Evolutionary conservation across 2,888 invertebrate genomes (phyloP), one percentile per base, ranked within the genome.

Genomic region (Stenchaetothrips biformis): DNA sequence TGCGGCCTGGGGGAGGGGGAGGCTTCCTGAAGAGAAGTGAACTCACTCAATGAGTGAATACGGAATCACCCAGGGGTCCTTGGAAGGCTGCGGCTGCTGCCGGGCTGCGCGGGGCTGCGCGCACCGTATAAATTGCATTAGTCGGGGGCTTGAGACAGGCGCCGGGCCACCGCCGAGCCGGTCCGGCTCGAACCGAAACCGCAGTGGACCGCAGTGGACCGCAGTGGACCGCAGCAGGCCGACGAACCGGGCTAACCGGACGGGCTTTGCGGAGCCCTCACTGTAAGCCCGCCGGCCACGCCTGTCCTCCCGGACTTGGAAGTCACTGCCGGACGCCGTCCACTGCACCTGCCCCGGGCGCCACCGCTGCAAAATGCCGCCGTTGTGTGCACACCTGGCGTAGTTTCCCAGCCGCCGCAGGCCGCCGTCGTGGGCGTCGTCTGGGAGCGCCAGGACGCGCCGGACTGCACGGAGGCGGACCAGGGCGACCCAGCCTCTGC

Each of bases 81-180:
- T 4, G 21, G 67, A 9, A 8, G 67, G 67, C n/a, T 67, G 67
- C 8, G 37, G 37, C 37, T 37, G 37, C 37, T 18, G 67, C 21
- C 21, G 67, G 2, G 8, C 9, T 21, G 67, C 25, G 8, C 67
- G 25, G 21, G 21, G 67, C 37, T 37, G 21, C 67, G 67, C 67
- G 21, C 67, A n/a, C 67, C 21, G 67, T 74, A 74, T 74, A 74
- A 74, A 74, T 74, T 74, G 25, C 67, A 74, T 74, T 74, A 74
- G 67, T 74, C 67, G 21, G 67, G 11, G 25, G 25, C 21, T 25
- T 25, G 25, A 74, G 67, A 74, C 67, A 74, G 67, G 67, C 67
- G 67, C 67, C 25, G 59, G 59, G 13, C 59, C 59, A 59, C 59
- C 37, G 37, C 37, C 37, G 37, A 37, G 37, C 37, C 37, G 37